Evolutionary conservation across 2,888 invertebrate species (phyloP), one percentile per base, ranked within the genome.

Genomic region (Zygothrica quintamaculata): DNA sequence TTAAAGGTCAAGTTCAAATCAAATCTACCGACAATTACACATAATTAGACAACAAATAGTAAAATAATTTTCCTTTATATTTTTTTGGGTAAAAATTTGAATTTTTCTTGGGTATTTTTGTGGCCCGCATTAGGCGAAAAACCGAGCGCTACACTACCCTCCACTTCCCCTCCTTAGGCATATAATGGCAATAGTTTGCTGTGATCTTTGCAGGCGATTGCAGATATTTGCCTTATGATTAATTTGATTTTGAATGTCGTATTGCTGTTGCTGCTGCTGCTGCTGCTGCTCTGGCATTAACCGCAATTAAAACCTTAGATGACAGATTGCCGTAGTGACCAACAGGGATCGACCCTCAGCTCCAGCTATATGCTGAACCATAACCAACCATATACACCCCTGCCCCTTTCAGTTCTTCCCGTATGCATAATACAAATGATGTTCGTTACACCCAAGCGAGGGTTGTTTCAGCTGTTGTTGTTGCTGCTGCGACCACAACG

Each of bases 1-100:
- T n/a, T n/a, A 18, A 59, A 87, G 80, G 80, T 81, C 87, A 81
- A 87, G 80, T 87, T 87, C 84, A 59, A 55, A 57, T 56, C 34
- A 59, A 44, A 31, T 12, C 36, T 36, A 48, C 4, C 37, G 59
- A 75, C 73, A 81, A 72, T 85, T 81, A 75, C 77, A 80, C 77
- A 80, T 73, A 78, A 82, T 87, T 72, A 66, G 64, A 52, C 61
- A 69, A 80, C 73, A 74, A 67, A 75, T 55, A 58, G 43, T 37
- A 7, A 31, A 34, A 16, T 43, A 60, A 57, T 65, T 65, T 57
- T 22, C 18, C 18, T 48, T 47, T 33, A 16, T 47, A 8, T 29
- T 44, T 59, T 61, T 66, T 78, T 7, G 60, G 61, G 44, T 31
- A 25, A 52, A n/a, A 68, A 68, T 46, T 22, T 33, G 60, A 66